A percentile compares a stretch with the other conserved stretches of the same genome.
phyloP scores from a whole-genome alignment of 2,888 invertebrate species.

The Mellilla xanthometata region DNA sequence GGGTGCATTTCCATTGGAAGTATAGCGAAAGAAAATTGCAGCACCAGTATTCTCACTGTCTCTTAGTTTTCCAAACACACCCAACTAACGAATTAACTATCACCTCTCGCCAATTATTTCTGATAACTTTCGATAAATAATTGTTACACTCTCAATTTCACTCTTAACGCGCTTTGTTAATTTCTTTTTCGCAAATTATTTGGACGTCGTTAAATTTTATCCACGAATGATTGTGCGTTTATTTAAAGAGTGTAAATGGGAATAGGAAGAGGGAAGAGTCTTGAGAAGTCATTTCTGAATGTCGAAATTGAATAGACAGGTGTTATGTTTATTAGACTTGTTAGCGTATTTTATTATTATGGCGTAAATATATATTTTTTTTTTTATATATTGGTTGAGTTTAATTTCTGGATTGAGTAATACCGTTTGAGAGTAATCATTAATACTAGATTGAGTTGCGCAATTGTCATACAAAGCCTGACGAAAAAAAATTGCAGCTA shows the following conservation, averaged over 20 bases:
- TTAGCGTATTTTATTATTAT: slow-evolving; percentile 14
- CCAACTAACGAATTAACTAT: slow-evolving; percentile 9
- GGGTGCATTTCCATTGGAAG: too few relatives aligned
- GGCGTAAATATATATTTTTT: neutral
- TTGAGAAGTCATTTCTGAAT: slow-evolving; percentile 1
- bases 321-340: slow-evolving; percentile 16
- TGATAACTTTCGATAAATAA: slow-evolving; percentile 23
- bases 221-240: slow-evolving; percentile 12
- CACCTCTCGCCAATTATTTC: slow-evolving; percentile 23
- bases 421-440: too few relatives aligned
- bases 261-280: too few relatives aligned
- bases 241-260: too few relatives aligned
- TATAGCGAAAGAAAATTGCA: too few relatives aligned
- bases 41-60: too few relatives aligned
- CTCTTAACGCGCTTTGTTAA: slow-evolving; percentile 34
- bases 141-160: slow-evolving; percentile 30
- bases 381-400: too few relatives aligned
- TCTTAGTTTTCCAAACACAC: too few relatives aligned
- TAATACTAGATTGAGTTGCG: too few relatives aligned
- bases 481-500: too few relatives aligned
- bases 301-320: slow-evolving; percentile 16
- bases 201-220: slow-evolving; percentile 32
- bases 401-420: too few relatives aligned
- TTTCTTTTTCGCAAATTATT: slow-evolving; percentile 43
- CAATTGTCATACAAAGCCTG: too few relatives aligned